Evolutionary conservation across 2,113 vertebrate species (phyloP).

Genomic region (Saguinus imperator): DNA sequence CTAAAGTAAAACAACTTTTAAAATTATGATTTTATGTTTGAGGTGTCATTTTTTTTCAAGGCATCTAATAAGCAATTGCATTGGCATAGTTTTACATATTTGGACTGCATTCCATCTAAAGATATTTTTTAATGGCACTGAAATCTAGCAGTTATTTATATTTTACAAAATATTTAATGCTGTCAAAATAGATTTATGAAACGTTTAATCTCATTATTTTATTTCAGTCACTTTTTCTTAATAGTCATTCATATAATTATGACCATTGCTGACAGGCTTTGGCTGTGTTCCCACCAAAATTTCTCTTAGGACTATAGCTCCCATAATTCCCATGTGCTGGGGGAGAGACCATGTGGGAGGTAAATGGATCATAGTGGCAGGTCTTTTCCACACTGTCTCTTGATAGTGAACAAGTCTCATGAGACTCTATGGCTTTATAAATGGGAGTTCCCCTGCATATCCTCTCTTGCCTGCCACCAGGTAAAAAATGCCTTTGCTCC

Average conservation of each 20-base stretch:
- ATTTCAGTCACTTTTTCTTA: neutral
- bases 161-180: slow-evolving; percentile 2
- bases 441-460: no score
- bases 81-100: neutral
- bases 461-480: no score
- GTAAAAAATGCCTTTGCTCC: no score
- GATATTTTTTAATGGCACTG: neutral
- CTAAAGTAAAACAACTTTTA: neutral
- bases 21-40: neutral
- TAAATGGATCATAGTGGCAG: no score
- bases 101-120: neutral
- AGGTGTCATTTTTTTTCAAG: neutral
- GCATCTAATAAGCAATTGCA: neutral
- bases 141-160: neutral
- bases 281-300: no score
- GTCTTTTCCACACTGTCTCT: no score
- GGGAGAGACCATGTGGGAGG: no score
- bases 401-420: no score
- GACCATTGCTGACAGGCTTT: no score
- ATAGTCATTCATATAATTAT: neutral
- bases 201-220: neutral
- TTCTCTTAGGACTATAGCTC: no score
- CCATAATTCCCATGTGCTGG: no score
- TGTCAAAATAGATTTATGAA: neutral
- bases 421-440: no score